phyloP scores from a whole-genome alignment of 2,888 invertebrate species.

The Anorthoa munda region DNA sequence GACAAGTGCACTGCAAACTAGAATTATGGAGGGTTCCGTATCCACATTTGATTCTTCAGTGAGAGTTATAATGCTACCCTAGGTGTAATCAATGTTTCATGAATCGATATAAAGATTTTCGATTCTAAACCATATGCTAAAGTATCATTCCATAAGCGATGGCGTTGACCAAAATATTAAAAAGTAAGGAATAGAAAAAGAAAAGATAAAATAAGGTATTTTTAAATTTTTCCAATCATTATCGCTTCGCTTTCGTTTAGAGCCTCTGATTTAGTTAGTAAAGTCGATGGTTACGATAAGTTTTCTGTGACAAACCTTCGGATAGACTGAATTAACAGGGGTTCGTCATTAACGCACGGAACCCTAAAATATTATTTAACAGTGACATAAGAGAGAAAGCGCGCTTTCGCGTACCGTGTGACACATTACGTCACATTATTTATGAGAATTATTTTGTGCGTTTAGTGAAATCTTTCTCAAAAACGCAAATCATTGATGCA shows the following conservation, averaged over 20 bases:
- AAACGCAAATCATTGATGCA: constrained; percentile 59
- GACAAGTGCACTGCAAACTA: neutral
- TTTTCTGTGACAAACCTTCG: neutral
- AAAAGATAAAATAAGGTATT: too few relatives aligned
- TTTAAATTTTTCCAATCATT: too few relatives aligned
- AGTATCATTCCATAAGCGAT: too few relatives aligned
- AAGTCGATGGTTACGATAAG: neutral
- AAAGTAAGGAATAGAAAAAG: too few relatives aligned
- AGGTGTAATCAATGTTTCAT: too few relatives aligned
- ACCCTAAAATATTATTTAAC: constrained; percentile 58
- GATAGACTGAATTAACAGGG: neutral
- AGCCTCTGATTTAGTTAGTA: too few relatives aligned
- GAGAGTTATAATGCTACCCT: too few relatives aligned
- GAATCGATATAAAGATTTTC: too few relatives aligned
- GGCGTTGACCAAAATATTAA: too few relatives aligned
- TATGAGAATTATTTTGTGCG: constrained; percentile 58
- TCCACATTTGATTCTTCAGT: too few relatives aligned
- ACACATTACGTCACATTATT: constrained; percentile 56
- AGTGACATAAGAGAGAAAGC: constrained; percentile 64
- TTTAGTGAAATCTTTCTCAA: constrained; percentile 61
- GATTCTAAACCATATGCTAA: too few relatives aligned
- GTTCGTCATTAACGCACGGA: constrained; percentile 15
- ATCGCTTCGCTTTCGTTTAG: too few relatives aligned
- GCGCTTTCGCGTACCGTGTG: constrained; percentile 53
- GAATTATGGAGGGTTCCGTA: neutral